Evolutionary conservation across 2,797 vertebrate species (phyloP).

Genomic region (Sardinella longiceps): DNA sequence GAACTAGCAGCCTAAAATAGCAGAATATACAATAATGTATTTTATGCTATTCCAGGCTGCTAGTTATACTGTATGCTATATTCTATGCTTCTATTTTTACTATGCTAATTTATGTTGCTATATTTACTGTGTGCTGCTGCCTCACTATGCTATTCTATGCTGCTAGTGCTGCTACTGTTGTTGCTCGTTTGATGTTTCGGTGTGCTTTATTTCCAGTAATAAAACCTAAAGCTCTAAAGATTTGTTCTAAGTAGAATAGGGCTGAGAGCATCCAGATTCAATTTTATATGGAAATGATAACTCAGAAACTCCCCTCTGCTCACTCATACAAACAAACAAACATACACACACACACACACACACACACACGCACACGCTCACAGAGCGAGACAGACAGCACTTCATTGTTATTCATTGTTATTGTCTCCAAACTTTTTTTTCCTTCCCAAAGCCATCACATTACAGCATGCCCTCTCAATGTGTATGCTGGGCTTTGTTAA

Average conservation of each 20-base stretch:
- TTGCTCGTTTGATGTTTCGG: background rate
- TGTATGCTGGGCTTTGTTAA: background rate
- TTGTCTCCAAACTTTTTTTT: slow-evolving; percentile 6
- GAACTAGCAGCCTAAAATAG: too few relatives aligned
- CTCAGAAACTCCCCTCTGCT: background rate
- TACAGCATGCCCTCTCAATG: background rate
- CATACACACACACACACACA: too few relatives aligned
- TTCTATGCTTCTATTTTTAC: too few relatives aligned
- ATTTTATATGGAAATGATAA: background rate
- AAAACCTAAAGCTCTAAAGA: background rate
- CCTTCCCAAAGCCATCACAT: background rate
- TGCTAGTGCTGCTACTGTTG: too few relatives aligned
- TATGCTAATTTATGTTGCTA: too few relatives aligned
- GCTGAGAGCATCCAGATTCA: background rate
- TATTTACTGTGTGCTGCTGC: too few relatives aligned
- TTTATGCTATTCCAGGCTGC: too few relatives aligned
- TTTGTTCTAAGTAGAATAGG: background rate
- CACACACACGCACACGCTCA: background rate
- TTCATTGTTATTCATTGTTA: slow-evolving; percentile 7
- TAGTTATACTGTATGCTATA: too few relatives aligned
- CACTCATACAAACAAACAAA: background rate
- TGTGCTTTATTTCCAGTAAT: background rate
- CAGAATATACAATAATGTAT: too few relatives aligned
- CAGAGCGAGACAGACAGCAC: background rate
- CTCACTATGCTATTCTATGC: too few relatives aligned